A percentile compares a stretch with the other conserved stretches of the same genome.
These are phyloP conservation scores for Muschampia plurimacula DNA, from an alignment of 2,888 invertebrate genomes.

Conservation along the genomic window DNA sequence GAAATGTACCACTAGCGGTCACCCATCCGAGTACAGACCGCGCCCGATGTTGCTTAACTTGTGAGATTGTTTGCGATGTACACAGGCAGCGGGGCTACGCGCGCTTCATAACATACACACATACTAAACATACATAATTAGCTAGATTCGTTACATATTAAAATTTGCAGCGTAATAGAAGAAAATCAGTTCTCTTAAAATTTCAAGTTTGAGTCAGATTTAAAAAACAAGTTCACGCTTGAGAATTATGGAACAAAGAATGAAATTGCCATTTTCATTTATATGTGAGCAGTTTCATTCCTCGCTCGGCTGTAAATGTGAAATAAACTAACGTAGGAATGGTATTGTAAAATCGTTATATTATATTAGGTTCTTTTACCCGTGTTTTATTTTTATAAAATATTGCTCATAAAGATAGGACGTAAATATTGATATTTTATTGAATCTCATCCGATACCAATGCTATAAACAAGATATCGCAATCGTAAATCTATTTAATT, in stretches of 20 bases:
- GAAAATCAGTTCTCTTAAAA: slow-evolving; percentile 2
- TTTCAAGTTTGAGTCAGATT: slow-evolving; percentile 8
- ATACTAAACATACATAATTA: no score
- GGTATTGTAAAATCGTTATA: slow-evolving; percentile 56
- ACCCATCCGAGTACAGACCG: no score
- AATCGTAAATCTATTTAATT: slow-evolving; percentile 66
- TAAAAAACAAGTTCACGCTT: slow-evolving; percentile 26
- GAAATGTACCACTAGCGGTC: no score
- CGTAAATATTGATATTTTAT: slow-evolving; percentile 74
- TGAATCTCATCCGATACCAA: slow-evolving; percentile 63
- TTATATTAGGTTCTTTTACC: slow-evolving; percentile 49
- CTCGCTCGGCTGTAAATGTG: slow-evolving; percentile 25
- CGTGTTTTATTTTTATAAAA: slow-evolving; percentile 74
- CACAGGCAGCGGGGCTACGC: no score
- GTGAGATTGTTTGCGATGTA: no score
- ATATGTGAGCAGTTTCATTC: slow-evolving; percentile 26
- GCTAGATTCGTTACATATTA: not conserved
- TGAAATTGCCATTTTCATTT: slow-evolving; percentile 38
- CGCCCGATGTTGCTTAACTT: no score
- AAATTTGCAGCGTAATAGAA: slow-evolving; percentile 7
- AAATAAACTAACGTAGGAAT: slow-evolving; percentile 45
- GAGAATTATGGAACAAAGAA: slow-evolving; percentile 34
- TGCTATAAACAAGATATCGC: slow-evolving; percentile 72
- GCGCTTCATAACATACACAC: no score
- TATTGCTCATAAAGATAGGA: slow-evolving; percentile 74